A percentile compares a stretch with the other conserved stretches of the same genome.
phyloP scores from a whole-genome alignment of 2,888 invertebrate genomes.

The Campaea margaritaria region DNA sequence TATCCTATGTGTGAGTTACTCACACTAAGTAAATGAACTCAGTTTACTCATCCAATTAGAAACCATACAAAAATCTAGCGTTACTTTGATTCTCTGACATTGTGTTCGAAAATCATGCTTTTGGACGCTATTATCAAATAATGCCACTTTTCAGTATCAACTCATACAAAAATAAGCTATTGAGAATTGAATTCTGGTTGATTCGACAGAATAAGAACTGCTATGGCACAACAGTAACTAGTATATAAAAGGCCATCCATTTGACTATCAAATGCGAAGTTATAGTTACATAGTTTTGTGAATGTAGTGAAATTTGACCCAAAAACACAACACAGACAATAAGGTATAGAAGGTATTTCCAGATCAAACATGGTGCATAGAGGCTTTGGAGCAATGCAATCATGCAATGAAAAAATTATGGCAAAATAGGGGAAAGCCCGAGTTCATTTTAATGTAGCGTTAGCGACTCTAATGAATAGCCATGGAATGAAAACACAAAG shows the following conservation, averaged over 20 bases:
- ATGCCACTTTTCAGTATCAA: no score
- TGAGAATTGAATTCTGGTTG: no score
- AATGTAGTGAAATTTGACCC: no score
- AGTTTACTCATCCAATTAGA: constrained; percentile 5
- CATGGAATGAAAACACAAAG: constrained; percentile 7
- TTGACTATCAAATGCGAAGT: no score
- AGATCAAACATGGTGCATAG: neutral
- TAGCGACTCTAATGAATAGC: constrained; percentile 31
- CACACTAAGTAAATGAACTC: neutral
- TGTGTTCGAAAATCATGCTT: neutral
- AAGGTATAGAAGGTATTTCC: no score
- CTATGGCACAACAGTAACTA: no score
- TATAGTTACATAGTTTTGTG: no score
- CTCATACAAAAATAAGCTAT: no score
- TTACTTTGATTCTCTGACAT: neutral
- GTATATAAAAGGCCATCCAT: no score
- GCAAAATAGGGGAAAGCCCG: constrained; percentile 4
- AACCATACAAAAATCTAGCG: neutral
- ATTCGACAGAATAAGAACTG: no score
- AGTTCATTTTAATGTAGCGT: neutral
- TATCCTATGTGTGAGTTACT: constrained; percentile 11
- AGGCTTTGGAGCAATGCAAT: neutral
- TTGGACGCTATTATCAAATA: no score
- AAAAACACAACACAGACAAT: neutral
- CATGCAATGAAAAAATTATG: constrained; percentile 1